A percentile compares a stretch with the other conserved stretches of the same genome.
phyloP scores from a whole-genome alignment of 2,797 vertebrate species.

The Myiotriccus ornatus region DNA sequence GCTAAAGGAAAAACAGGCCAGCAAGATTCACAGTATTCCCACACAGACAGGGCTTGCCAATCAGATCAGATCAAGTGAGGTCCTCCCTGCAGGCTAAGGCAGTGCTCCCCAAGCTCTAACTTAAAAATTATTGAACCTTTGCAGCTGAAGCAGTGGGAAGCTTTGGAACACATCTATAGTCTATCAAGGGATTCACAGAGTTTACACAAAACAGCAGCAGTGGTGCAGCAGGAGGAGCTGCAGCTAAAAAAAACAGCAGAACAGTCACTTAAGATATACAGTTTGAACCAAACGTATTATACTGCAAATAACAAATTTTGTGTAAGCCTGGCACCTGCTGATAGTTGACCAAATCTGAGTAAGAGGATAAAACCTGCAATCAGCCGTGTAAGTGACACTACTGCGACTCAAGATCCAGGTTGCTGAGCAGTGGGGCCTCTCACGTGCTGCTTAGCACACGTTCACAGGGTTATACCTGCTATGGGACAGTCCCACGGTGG shows the following conservation, averaged over 20 bases:
- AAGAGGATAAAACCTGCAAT: background rate
- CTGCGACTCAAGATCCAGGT: background rate
- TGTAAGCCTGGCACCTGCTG: background rate
- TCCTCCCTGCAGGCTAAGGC: background rate
- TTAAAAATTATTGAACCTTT: background rate
- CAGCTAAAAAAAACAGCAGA: background rate
- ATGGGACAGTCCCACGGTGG: rapidly evolving
- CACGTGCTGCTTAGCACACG: rapidly evolving
- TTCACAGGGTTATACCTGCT: background rate
- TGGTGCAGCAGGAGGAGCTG: background rate
- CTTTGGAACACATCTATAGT: background rate
- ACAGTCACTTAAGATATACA: background rate
- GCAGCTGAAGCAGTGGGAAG: background rate
- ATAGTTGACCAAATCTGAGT: background rate
- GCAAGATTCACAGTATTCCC: background rate
- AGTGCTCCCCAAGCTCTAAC: background rate
- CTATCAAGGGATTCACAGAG: background rate
- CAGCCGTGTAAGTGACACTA: background rate
- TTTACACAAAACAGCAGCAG: background rate
- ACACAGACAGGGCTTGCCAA: background rate
- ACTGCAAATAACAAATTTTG: background rate
- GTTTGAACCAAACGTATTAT: background rate
- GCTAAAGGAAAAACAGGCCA: background rate
- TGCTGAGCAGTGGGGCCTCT: background rate
- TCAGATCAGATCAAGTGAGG: background rate